These are phyloP conservation scores for Malthinus flaveolus DNA, from an alignment of 2,888 invertebrate species.

Conservation along the genomic window DNA sequence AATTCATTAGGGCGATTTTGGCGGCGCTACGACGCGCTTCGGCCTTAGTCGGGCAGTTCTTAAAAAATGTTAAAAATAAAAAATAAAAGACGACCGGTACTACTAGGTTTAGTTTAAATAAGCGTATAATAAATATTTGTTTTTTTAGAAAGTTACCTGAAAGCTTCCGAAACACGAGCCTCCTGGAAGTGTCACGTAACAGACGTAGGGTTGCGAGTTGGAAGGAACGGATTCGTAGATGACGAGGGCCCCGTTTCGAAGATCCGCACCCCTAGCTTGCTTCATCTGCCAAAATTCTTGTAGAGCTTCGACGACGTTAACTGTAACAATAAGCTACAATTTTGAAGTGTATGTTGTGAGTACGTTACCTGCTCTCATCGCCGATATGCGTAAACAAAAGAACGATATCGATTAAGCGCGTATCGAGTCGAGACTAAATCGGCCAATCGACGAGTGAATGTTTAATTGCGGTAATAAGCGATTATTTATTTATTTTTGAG, in stretches of 20 bases:
- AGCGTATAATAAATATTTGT: neutral
- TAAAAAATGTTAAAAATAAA: neutral
- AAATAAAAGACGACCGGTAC: neutral
- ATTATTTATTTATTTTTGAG: conserved; percentile 34
- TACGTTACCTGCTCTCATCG: conserved; percentile 35
- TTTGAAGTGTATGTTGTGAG: conserved; percentile 21
- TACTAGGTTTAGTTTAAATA: neutral
- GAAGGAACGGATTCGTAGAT: conserved; percentile 95
- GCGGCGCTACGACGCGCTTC: conserved; percentile 93
- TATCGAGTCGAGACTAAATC: conserved; percentile 23
- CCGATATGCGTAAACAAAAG: conserved; percentile 15
- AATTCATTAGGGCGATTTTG: conserved; percentile 95
- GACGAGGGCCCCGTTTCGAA: conserved; percentile 86
- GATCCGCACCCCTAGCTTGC: conserved; percentile 81
- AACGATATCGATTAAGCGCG: conserved; percentile 12
- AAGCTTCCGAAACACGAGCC: conserved; percentile 96
- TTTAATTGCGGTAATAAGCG: conserved; percentile 29
- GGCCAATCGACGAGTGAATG: conserved; percentile 30
- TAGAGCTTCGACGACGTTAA: conserved; percentile 93
- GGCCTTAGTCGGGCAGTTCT: conserved; percentile 94
- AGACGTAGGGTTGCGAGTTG: conserved; percentile 88
- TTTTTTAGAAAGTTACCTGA: conserved; percentile 57
- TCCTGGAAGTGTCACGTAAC: conserved; percentile 92
- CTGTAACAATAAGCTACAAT: conserved; percentile 56
- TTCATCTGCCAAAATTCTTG: conserved; percentile 99